Evolutionary conservation across 1,140 invertebrate species (phyloP).

Genomic region (Meloidogyne hapla): DNA sequence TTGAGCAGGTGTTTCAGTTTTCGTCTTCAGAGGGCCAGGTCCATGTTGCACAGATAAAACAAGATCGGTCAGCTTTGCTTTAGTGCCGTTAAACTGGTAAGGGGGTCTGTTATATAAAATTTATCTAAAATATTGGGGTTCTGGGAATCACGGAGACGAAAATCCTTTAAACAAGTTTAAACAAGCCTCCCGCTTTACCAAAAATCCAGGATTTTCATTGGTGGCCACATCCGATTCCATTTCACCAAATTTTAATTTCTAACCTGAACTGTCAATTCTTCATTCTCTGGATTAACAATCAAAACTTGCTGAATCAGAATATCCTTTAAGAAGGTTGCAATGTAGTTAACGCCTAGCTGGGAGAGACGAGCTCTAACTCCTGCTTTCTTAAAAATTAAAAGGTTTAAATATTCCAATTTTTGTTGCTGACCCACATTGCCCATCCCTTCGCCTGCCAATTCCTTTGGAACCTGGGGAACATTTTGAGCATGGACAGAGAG

Average conservation of each 20-base stretch:
- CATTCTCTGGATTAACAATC: constrained; percentile 10
- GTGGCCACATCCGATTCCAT: too few species aligned
- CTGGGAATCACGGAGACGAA: too few species aligned
- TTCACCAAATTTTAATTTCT: background rate
- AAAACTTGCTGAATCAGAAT: constrained; percentile 41
- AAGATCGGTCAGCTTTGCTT: constrained; percentile 1
- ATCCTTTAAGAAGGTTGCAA: constrained; percentile 41
- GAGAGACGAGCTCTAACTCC: constrained; percentile 45
- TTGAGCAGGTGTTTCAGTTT: constrained; percentile 17
- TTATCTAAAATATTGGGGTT: background rate
- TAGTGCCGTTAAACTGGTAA: background rate
- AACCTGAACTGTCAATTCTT: constrained; percentile 4
- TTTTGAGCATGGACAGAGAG: background rate
- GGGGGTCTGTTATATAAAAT: background rate
- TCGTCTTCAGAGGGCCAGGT: constrained; percentile 1
- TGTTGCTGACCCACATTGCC: constrained; percentile 20
- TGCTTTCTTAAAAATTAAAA: constrained; percentile 42
- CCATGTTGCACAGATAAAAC: constrained; percentile 9
- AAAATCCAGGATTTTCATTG: too few species aligned
- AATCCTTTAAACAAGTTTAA: too few species aligned
- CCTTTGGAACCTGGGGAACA: background rate
- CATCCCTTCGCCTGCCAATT: constrained; percentile 26
- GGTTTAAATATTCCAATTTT: background rate
- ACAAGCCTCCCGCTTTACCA: too few species aligned
- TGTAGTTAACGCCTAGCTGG: constrained; percentile 46